These are phyloP conservation scores for Steatornis caripensis DNA, from an alignment of 2,113 vertebrate genomes.

Conservation along the genomic window DNA sequence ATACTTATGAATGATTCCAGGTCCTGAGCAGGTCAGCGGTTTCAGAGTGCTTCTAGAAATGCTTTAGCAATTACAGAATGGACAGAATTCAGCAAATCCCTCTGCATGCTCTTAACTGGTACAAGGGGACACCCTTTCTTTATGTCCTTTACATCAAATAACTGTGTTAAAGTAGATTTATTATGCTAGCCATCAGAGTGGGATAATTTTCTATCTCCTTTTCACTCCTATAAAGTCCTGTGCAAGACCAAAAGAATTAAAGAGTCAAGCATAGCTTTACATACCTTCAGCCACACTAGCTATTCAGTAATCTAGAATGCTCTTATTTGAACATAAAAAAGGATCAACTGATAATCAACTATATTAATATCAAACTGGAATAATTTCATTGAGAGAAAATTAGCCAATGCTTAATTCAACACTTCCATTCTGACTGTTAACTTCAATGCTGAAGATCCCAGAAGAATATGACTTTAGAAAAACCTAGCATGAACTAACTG, in stretches of 20 bases:
- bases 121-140: not conserved
- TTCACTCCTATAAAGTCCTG: not conserved
- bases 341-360: not conserved
- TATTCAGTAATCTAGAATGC: not conserved
- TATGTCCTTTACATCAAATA: not conserved
- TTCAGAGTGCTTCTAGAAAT: not conserved
- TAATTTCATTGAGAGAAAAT: not conserved
- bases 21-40: not conserved
- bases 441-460: fast-evolving
- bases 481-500: not conserved
- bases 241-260: not conserved
- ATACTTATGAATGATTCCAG: not conserved
- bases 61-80: not conserved
- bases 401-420: not conserved
- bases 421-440: not conserved
- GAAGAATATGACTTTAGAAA: not conserved
- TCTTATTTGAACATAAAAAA: not conserved
- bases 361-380: not conserved
- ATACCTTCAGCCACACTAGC: not conserved
- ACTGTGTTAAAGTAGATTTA: not conserved
- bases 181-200: not conserved
- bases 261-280: not conserved
- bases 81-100: not conserved
- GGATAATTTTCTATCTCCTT: not conserved
- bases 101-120: not conserved